phyloP scores from a whole-genome alignment of 2,113 vertebrate genomes.

The Orycteropus afer region DNA sequence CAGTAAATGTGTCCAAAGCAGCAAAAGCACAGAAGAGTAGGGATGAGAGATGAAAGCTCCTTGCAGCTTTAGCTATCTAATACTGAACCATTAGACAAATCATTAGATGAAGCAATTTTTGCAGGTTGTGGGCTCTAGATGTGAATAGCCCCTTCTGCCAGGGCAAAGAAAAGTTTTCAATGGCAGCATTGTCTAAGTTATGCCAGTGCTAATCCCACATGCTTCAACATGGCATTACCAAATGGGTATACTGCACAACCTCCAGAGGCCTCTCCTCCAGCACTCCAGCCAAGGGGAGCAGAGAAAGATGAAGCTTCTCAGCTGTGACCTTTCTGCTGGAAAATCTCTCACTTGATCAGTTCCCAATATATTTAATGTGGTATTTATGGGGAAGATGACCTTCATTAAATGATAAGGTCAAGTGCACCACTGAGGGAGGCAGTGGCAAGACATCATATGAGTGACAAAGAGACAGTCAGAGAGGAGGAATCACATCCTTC shows the following conservation, averaged over 20 bases:
- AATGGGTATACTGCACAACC: neutral
- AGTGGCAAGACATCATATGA: neutral
- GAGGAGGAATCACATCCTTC: neutral
- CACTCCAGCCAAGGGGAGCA: neutral
- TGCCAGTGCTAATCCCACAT: neutral
- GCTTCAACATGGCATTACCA: neutral
- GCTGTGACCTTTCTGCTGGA: constrained; percentile 68
- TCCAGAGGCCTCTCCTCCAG: neutral
- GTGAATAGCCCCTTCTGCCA: neutral
- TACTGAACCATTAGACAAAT: neutral
- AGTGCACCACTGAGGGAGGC: neutral
- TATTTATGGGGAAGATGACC: constrained; percentile 58
- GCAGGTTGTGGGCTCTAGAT: neutral
- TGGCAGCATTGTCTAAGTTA: neutral
- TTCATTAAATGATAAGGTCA: constrained; percentile 72
- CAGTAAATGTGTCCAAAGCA: neutral
- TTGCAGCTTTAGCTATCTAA: neutral
- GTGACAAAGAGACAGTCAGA: neutral
- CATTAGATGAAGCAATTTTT: neutral
- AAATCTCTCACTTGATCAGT: constrained; percentile 60
- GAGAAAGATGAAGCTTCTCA: neutral
- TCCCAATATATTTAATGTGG: constrained; percentile 10
- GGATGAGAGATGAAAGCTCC: neutral
- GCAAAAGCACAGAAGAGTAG: neutral
- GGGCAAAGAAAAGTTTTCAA: neutral